Base-by-base conservation (phyloP, 2,797 vertebrate genomes). In the Gadopsis bispinosus region DNA sequence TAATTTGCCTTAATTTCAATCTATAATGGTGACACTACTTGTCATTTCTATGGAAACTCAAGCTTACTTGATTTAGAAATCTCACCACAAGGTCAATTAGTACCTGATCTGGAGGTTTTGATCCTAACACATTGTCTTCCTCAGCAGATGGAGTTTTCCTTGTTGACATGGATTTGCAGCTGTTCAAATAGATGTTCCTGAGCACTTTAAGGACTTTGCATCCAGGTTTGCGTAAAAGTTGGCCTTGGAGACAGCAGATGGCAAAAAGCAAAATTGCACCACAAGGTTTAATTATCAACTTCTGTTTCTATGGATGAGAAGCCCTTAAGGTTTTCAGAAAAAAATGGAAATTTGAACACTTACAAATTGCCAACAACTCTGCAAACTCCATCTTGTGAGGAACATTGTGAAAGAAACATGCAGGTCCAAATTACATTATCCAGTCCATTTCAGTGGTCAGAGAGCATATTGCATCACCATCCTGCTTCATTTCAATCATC, bases 401-500 rank as follows among this genome's bases (percentile, higher is more conserved):
- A 22, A 35, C 26, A 47, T n/a, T 35, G 55, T 37, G 14, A 10
- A 39, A 39, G 3, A 39, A 39, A 39, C 11, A 9, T 39, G 37
- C 37, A 39, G 8, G 37, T 39, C 37, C 37, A 39, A 39, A 39
- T 10, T 9, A 39, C 37, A 39, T 39, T 39, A 39, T 39, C 37
- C 37, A 39, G 37, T 39, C 10, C 3, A 48, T 9, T 51, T 22
- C 31, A 86, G 20, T 58, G 22, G 56, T 69, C 29, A 56, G 39
- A 69, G 37, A 73, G 22, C 56, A 70, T 48, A 12, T 37, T 56
- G 64, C 56, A 37, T 69, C 22, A 73, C 50, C 29, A 45, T 19
- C 53, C 19, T 29, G 3, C n/a, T 35, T 68, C 9, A 68, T 62
- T 77, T 55, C 39, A n/a, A 9, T 11, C 22, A 7, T 16, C 22